Conservation (phyloP, 2,888 invertebrate genomes). For the Cactoblastis cactorum region DNA sequence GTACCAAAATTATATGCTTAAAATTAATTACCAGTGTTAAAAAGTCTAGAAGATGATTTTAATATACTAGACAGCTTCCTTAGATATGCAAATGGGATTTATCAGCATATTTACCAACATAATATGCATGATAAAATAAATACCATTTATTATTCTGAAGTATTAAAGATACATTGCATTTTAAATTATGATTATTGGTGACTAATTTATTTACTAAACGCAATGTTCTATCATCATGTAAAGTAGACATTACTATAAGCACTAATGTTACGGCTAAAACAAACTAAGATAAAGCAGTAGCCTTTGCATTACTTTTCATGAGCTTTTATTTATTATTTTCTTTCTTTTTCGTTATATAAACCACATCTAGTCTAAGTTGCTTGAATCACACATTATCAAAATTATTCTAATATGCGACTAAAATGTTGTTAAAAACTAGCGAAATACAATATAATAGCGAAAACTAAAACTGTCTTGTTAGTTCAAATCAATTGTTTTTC, state of each 20-base stretch:
- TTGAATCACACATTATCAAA: slow-evolving; percentile 2
- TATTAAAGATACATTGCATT: too few relatives aligned
- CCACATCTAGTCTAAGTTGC: background rate
- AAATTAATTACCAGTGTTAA: too few relatives aligned
- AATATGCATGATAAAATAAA: too few relatives aligned
- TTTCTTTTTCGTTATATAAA: background rate
- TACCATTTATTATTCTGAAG: too few relatives aligned
- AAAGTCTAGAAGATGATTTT: too few relatives aligned
- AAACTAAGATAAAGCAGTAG: slow-evolving; percentile 33
- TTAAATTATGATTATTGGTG: too few relatives aligned
- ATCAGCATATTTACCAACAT: too few relatives aligned
- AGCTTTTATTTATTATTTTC: background rate
- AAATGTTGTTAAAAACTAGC: background rate
- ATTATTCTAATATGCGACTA: background rate
- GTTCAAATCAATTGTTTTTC: slow-evolving; percentile 17
- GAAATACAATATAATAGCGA: background rate
- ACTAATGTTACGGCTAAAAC: slow-evolving; percentile 38
- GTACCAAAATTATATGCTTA: too few relatives aligned
- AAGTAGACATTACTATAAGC: slow-evolving; percentile 29
- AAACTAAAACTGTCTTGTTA: slow-evolving; percentile 8
- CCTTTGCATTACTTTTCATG: slow-evolving; percentile 18
- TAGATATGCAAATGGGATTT: too few relatives aligned
- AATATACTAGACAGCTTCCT: too few relatives aligned
- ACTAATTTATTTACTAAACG: slow-evolving; percentile 18
- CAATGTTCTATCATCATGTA: slow-evolving; percentile 11